Conservation (phyloP, 2,888 invertebrate species). For the Cheilosia impressa region DNA sequence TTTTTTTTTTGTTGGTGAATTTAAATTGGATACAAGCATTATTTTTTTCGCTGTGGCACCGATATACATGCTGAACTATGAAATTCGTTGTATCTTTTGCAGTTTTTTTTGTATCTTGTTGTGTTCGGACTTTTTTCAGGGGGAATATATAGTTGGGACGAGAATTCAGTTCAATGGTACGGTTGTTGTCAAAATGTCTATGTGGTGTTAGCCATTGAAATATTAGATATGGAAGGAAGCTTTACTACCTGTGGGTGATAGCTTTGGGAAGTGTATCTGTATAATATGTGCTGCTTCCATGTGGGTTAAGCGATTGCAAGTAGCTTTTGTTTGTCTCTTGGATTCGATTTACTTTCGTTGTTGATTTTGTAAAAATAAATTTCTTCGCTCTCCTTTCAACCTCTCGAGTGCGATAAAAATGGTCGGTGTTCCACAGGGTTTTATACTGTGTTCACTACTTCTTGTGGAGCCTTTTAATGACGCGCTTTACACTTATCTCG, state of each 20-base stretch:
- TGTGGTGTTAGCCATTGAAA: background rate
- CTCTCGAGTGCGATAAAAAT: background rate
- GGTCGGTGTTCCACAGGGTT: too few relatives aligned
- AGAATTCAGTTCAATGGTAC: slow-evolving; percentile 35
- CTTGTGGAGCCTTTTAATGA: too few relatives aligned
- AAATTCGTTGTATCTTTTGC: slow-evolving; percentile 15
- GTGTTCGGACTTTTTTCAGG: background rate
- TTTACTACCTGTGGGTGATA: background rate
- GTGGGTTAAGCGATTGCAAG: background rate
- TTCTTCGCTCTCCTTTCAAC: background rate
- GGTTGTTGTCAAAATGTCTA: background rate
- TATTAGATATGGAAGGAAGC: background rate
- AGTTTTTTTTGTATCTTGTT: slow-evolving; percentile 1
- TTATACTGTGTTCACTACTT: too few relatives aligned
- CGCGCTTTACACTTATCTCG: too few relatives aligned
- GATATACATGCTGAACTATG: slow-evolving; percentile 2
- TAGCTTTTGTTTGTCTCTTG: background rate
- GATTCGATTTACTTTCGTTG: background rate
- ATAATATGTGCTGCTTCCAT: background rate
- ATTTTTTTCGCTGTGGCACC: slow-evolving; percentile 1
- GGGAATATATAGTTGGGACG: background rate
- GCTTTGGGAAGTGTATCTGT: background rate
- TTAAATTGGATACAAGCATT: slow-evolving; percentile 63
- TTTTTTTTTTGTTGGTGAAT: slow-evolving; percentile 43
- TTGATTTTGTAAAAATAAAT: too few relatives aligned